Evolutionary conservation across 2,888 invertebrate genomes (phyloP).

Genomic region (Cryptocephalus primarius): DNA sequence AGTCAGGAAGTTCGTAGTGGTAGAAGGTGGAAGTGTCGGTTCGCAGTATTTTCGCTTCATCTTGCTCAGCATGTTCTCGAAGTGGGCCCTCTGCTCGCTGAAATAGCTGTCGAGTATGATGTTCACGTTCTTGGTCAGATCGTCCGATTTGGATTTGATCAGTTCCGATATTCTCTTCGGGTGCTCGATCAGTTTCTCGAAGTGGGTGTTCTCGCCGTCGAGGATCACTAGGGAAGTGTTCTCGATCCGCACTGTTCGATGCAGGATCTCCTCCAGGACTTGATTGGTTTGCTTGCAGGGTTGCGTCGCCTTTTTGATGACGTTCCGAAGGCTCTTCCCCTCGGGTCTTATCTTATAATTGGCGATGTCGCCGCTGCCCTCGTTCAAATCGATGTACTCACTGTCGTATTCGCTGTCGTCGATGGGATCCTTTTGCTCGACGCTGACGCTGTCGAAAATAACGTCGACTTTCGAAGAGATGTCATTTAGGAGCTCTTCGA

Average conservation of each 20-base stretch:
- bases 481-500: slow-evolving; percentile 33
- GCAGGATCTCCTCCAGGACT: slow-evolving; percentile 28
- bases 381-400: slow-evolving; percentile 16
- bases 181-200: slow-evolving; percentile 5
- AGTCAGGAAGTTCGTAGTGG: not conserved
- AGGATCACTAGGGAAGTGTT: slow-evolving; percentile 20
- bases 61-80: slow-evolving; percentile 7
- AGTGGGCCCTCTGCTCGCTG: slow-evolving; percentile 10
- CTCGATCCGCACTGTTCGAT: slow-evolving; percentile 24
- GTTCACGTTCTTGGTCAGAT: slow-evolving; percentile 6
- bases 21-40: not conserved
- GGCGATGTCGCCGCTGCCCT: slow-evolving; percentile 16
- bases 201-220: slow-evolving; percentile 9
- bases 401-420: slow-evolving; percentile 20
- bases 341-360: slow-evolving; percentile 9
- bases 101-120: slow-evolving; percentile 11
- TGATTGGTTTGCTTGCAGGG: slow-evolving; percentile 25
- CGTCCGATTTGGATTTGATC: slow-evolving; percentile 1
- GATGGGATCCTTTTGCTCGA: slow-evolving; percentile 15
- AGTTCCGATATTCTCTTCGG: slow-evolving; percentile 1
- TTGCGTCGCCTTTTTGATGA: slow-evolving; percentile 20
- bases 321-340: slow-evolving; percentile 17
- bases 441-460: slow-evolving; percentile 32
- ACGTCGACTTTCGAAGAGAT: slow-evolving; percentile 36
- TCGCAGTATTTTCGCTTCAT: slow-evolving; percentile 2